A percentile compares a stretch with the other conserved stretches of the same genome.
Conservation (phyloP, 2,888 invertebrate species). For the Pelosia muscerda region DNA sequence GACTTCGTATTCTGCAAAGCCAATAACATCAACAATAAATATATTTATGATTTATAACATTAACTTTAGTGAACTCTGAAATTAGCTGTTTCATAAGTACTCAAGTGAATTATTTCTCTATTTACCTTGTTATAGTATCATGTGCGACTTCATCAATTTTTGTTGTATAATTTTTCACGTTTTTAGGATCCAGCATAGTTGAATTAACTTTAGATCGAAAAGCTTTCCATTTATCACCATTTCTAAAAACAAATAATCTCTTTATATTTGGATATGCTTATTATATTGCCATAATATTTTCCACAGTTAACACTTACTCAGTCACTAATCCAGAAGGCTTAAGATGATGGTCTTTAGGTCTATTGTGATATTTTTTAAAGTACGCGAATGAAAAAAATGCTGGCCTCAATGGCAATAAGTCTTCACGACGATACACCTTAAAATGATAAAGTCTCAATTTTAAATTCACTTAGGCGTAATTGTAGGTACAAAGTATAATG, state of each 20-base stretch:
- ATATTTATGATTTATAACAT: neutral
- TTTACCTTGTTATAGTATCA: slow-evolving; percentile 17
- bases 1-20: neutral
- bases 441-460: neutral
- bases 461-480: no score
- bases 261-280: neutral
- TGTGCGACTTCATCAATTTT: slow-evolving; percentile 16
- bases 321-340: slow-evolving; percentile 11
- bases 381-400: slow-evolving; percentile 34
- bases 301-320: slow-evolving; percentile 5
- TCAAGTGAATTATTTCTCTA: neutral
- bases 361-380: slow-evolving; percentile 29
- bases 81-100: neutral
- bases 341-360: neutral
- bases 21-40: no score
- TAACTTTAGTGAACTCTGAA: neutral
- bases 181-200: slow-evolving; percentile 6
- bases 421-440: slow-evolving; percentile 35
- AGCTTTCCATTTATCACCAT: slow-evolving; percentile 9
- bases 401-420: slow-evolving; percentile 25
- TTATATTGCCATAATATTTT: neutral
- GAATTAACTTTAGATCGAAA: slow-evolving; percentile 12
- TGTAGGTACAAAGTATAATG: no score
- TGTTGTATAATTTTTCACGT: slow-evolving; percentile 2
- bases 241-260: neutral